phyloP scores from a whole-genome alignment of 2,888 invertebrate species.

The Dicyrtomina minuta region DNA sequence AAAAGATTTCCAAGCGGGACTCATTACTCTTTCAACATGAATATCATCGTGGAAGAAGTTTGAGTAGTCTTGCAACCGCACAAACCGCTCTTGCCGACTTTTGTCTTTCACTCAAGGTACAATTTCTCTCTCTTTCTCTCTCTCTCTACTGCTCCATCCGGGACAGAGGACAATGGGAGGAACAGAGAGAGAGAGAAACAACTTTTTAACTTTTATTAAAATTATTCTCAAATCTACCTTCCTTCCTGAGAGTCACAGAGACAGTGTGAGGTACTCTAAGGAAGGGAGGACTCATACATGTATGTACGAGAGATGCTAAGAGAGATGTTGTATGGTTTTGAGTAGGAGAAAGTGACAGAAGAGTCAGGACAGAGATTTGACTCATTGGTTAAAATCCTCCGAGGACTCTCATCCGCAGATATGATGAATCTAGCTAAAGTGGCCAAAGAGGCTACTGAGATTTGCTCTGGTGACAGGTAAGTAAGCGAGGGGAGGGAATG shows the following conservation, averaged over 20 bases:
- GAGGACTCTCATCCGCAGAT: conserved; percentile 41
- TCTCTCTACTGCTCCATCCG: background rate
- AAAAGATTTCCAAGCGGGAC: conserved; percentile 44
- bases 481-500: background rate
- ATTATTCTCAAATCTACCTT: too few relatives aligned
- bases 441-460: conserved; percentile 45
- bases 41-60: conserved; percentile 39
- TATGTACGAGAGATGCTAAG: background rate
- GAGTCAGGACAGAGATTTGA: conserved; percentile 47
- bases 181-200: conserved; percentile 23
- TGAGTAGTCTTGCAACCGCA: conserved; percentile 45
- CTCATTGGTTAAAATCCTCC: conserved; percentile 42
- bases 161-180: conserved; percentile 40
- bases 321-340: background rate
- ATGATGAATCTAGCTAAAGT: conserved; percentile 51
- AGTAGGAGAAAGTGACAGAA: conserved; percentile 45
- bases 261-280: too few relatives aligned
- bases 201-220: too few relatives aligned
- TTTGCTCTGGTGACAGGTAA: conserved; percentile 53
- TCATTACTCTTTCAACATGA: conserved; percentile 50
- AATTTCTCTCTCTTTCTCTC: background rate
- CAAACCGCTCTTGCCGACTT: conserved; percentile 47
- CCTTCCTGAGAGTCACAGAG: too few relatives aligned
- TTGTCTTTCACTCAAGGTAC: conserved; percentile 51
- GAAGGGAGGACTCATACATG: too few relatives aligned